Conservation (phyloP, 1,140 invertebrate genomes). For the Caerostris extrusa region DNA sequence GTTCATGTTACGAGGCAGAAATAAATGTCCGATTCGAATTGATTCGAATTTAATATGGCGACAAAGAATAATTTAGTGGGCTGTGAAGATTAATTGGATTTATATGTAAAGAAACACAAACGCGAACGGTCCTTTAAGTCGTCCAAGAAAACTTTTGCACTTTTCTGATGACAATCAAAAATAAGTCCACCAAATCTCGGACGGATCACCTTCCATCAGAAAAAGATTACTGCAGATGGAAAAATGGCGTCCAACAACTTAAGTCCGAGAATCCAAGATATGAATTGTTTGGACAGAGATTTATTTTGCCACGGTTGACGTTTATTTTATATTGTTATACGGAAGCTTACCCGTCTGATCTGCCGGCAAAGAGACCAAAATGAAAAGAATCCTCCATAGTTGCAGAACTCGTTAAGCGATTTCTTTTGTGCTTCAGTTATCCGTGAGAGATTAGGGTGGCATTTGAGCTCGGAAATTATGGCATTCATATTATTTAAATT, state of each 20-base stretch:
- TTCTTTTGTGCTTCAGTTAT: neutral
- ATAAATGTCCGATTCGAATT: neutral
- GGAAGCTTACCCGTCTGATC: neutral
- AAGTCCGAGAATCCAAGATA: neutral
- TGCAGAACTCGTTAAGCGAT: neutral
- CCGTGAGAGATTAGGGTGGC: neutral
- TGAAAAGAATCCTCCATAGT: neutral
- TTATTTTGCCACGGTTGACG: constrained; percentile 17
- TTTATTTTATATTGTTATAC: constrained; percentile 26
- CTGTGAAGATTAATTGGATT: neutral
- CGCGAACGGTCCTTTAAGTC: neutral
- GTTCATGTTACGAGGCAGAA: neutral
- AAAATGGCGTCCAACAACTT: neutral
- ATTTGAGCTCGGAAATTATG: neutral
- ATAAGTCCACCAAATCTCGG: neutral
- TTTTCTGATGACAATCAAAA: constrained; percentile 11
- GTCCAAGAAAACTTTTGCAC: neutral
- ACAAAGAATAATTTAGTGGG: neutral
- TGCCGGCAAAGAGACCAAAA: neutral
- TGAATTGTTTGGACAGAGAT: constrained; percentile 21
- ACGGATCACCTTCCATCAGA: neutral
- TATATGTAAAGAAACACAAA: neutral
- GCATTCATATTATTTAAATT: neutral
- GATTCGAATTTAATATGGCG: neutral
- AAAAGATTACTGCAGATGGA: neutral